phyloP scores from a whole-genome alignment of 2,888 invertebrate species.

The Sesamia inferens region DNA sequence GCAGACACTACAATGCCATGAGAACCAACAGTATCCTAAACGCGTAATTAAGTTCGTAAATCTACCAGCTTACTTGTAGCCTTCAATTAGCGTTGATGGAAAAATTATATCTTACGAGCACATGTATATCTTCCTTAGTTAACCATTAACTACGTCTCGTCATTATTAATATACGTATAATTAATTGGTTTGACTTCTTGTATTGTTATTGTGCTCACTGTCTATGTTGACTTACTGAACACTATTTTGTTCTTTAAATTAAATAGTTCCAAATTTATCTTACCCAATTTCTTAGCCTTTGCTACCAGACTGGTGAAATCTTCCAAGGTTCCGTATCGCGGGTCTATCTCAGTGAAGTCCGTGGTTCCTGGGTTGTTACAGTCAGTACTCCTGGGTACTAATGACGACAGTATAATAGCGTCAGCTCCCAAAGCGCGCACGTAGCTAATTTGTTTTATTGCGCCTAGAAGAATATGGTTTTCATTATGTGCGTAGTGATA shows the following conservation, averaged over 20 bases:
- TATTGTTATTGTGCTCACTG: background rate
- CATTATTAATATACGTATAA: background rate
- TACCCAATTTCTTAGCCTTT: conserved; percentile 86
- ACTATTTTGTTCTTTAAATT: background rate
- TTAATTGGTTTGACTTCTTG: background rate
- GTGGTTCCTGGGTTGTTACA: conserved; percentile 95
- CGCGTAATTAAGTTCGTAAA: background rate
- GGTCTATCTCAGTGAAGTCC: conserved; percentile 92
- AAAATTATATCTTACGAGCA: conserved; percentile 13
- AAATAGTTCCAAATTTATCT: conserved; percentile 18
- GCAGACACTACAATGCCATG: too few relatives aligned
- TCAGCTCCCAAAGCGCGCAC: conserved; percentile 83
- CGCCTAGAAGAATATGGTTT: conserved; percentile 69
- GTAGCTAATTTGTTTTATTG: conserved; percentile 82
- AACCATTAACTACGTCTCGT: background rate
- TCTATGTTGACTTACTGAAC: background rate
- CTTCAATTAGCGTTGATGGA: background rate
- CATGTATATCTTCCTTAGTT: background rate
- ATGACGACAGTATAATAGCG: conserved; percentile 82
- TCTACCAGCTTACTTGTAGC: background rate
- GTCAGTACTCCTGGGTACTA: conserved; percentile 79
- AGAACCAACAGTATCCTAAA: too few relatives aligned
- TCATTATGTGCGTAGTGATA: background rate
- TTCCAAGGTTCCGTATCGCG: conserved; percentile 92
- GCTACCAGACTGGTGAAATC: conserved; percentile 90